Percentiles rank a stretch among this genome's conserved stretches.
phyloP scores from a whole-genome alignment of 1,140 invertebrate species.

The Wasmannia auropunctata region DNA sequence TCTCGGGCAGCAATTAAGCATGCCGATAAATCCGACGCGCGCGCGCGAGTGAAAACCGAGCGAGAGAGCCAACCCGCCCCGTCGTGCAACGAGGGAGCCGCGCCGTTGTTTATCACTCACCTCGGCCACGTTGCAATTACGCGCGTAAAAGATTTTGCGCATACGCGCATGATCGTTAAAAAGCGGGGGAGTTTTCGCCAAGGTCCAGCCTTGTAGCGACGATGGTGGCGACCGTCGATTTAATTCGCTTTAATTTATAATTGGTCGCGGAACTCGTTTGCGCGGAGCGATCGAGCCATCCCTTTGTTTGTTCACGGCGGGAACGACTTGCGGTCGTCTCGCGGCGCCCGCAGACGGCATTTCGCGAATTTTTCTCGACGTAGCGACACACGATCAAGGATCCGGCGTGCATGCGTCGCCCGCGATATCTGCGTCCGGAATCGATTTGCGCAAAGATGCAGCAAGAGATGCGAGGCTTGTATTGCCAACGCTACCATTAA shows the following conservation, averaged over 20 bases:
- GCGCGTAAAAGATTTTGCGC: slow-evolving; percentile 47
- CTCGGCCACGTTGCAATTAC: slow-evolving; percentile 64
- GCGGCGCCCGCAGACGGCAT: not conserved
- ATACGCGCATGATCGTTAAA: slow-evolving; percentile 36
- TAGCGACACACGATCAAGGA: not conserved
- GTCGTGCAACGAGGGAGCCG: slow-evolving; percentile 54
- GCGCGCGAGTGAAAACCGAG: slow-evolving; percentile 17
- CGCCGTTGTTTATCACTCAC: slow-evolving; percentile 70
- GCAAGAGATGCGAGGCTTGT: not conserved
- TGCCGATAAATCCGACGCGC: slow-evolving; percentile 52
- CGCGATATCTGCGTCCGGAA: not conserved
- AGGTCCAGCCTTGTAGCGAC: slow-evolving; percentile 14
- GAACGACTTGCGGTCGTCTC: slow-evolving; percentile 14
- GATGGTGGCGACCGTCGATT: slow-evolving; percentile 21
- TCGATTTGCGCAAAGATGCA: slow-evolving; percentile 19
- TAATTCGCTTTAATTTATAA: slow-evolving; percentile 58
- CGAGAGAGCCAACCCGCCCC: slow-evolving; percentile 29
- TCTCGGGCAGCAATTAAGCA: slow-evolving; percentile 51
- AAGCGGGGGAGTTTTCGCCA: slow-evolving; percentile 38
- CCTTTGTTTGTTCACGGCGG: slow-evolving; percentile 41
- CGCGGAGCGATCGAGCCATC: not conserved
- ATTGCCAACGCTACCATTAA: not conserved
- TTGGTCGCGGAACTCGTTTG: slow-evolving; percentile 41
- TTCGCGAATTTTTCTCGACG: slow-evolving; percentile 22
- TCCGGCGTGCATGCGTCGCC: not conserved